Conservation (phyloP, 2,113 vertebrate species). For the Oryzias celebensis region DNA sequence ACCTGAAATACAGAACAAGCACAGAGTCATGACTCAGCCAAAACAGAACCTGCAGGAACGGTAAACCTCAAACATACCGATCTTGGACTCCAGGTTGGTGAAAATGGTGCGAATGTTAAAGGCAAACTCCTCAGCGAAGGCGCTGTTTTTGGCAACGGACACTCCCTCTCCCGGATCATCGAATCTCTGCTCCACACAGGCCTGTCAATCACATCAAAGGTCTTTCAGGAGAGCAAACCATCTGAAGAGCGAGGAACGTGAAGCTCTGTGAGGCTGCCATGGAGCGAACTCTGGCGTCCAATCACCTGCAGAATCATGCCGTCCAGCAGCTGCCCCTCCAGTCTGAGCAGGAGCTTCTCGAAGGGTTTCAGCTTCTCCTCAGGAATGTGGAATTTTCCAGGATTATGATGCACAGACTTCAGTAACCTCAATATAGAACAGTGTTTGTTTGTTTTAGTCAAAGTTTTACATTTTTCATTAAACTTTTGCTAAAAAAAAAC, state of each 20-base stretch:
- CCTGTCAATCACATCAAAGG: conserved; percentile 66
- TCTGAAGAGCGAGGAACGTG: too few relatives aligned
- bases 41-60: not conserved
- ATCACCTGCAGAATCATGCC: conserved; percentile 94
- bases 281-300: too few relatives aligned
- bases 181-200: conserved; percentile 95
- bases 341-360: conserved; percentile 93
- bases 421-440: conserved; percentile 78
- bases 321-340: conserved; percentile 93
- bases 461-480: too few relatives aligned
- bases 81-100: conserved; percentile 88
- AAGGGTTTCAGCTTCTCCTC: conserved; percentile 97
- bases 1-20: conserved; percentile 71
- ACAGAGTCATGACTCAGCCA: not conserved
- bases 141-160: conserved; percentile 89
- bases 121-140: conserved; percentile 95
- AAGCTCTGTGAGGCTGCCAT: too few relatives aligned
- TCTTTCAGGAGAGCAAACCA: too few relatives aligned
- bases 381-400: conserved; percentile 92
- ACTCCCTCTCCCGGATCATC: conserved; percentile 88
- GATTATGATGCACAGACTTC: conserved; percentile 98
- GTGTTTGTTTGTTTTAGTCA: too few relatives aligned
- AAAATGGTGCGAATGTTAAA: conserved; percentile 91
- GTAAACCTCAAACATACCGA: conserved; percentile 77
- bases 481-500: too few relatives aligned